Evolutionary conservation across 1,140 invertebrate species (phyloP).

Genomic region (Nephotettix cincticeps): DNA sequence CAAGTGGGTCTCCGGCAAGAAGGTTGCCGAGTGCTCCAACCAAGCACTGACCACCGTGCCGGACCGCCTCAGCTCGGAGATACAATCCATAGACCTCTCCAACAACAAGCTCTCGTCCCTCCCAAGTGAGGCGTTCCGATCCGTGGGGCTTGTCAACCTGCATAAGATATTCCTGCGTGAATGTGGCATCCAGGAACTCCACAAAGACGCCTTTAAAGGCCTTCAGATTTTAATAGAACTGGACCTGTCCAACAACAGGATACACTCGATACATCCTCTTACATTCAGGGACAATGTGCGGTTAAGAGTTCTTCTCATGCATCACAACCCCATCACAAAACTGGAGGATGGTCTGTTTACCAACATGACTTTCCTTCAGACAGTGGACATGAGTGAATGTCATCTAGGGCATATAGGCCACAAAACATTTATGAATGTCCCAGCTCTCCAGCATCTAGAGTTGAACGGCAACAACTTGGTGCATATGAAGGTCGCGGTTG

Average conservation of each 20-base stretch:
- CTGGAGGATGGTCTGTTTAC: conserved; percentile 73
- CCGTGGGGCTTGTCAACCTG: conserved; percentile 69
- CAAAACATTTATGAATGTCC: conserved; percentile 68
- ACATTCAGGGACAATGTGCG: conserved; percentile 35
- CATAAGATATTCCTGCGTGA: conserved; percentile 75
- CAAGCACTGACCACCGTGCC: conserved; percentile 66
- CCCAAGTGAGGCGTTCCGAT: conserved; percentile 64
- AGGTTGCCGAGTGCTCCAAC: conserved; percentile 75
- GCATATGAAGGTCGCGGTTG: conserved; percentile 55
- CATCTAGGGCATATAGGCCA: conserved; percentile 64
- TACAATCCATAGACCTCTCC: conserved; percentile 74
- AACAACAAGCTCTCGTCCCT: conserved; percentile 68
- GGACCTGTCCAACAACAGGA: conserved; percentile 73
- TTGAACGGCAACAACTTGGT: conserved; percentile 70
- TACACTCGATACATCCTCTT: conserved; percentile 37
- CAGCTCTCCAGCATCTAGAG: conserved; percentile 63
- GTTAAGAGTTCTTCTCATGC: conserved; percentile 61
- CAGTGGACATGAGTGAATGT: conserved; percentile 74
- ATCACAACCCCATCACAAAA: conserved; percentile 68
- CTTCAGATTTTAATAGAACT: conserved; percentile 83
- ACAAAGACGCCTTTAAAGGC: conserved; percentile 71
- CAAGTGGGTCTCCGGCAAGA: conserved; percentile 77
- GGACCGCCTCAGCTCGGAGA: conserved; percentile 64
- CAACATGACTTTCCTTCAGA: conserved; percentile 71
- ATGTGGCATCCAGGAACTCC: conserved; percentile 67